Evolutionary conservation across 1,140 invertebrate genomes (phyloP).

Genomic region (Rhynchophorus ferrugineus): DNA sequence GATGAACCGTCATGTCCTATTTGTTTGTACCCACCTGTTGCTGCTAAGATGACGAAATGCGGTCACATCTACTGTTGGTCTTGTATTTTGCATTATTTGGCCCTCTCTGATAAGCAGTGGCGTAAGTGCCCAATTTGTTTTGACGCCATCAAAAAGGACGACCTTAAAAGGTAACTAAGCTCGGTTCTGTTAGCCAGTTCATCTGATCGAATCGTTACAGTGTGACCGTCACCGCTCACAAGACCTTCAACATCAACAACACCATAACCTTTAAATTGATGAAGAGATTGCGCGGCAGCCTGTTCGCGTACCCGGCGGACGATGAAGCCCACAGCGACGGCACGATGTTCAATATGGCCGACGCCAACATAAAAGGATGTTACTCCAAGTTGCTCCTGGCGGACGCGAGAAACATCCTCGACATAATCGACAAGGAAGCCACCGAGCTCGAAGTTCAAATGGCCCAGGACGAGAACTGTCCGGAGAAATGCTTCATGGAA

Average conservation of each 20-base stretch:
- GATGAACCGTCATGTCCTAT: slow-evolving; percentile 82
- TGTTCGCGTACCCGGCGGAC: slow-evolving; percentile 60
- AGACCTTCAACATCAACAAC: slow-evolving; percentile 58
- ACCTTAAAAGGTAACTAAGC: slow-evolving; percentile 67
- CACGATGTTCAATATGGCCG: slow-evolving; percentile 43
- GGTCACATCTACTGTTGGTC: slow-evolving; percentile 95
- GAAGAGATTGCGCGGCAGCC: slow-evolving; percentile 71
- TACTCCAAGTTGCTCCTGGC: slow-evolving; percentile 78
- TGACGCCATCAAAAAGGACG: slow-evolving; percentile 63
- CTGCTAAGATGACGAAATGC: slow-evolving; percentile 87
- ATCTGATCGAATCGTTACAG: slow-evolving; percentile 29
- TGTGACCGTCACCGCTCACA: slow-evolving; percentile 48
- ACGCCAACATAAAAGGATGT: slow-evolving; percentile 39
- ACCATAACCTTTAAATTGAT: slow-evolving; percentile 78
- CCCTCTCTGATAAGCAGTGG: slow-evolving; percentile 70
- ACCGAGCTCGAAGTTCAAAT: slow-evolving; percentile 58
- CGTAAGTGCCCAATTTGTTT: slow-evolving; percentile 84
- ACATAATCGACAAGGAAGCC: slow-evolving; percentile 67
- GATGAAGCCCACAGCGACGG: slow-evolving; percentile 28
- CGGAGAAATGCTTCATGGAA: slow-evolving; percentile 79
- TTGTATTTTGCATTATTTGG: slow-evolving; percentile 88
- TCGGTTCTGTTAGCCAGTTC: background rate
- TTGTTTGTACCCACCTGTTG: slow-evolving; percentile 74
- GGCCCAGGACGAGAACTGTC: slow-evolving; percentile 60
- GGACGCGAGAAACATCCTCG: slow-evolving; percentile 49